Evolutionary conservation across 1,140 invertebrate species (phyloP), one percentile per base, ranked within the genome.

Genomic region (Drosophila littoralis): DNA sequence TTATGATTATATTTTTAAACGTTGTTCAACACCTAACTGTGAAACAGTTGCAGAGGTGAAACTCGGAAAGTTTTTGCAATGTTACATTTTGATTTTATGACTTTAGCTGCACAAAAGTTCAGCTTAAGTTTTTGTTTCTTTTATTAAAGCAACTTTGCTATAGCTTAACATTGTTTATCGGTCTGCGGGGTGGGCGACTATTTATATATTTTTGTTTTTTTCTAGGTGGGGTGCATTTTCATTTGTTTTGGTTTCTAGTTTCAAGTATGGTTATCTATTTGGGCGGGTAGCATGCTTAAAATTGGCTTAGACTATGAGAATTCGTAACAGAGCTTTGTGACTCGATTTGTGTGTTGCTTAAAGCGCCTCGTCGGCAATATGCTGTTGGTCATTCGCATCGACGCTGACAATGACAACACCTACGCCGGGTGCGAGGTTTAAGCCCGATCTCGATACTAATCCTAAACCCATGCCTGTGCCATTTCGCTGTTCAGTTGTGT

Each of bases 291-390:
- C 43, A 28, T 67, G 52, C 42, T 57, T 67, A 70, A 81, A 65
- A 60, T 82, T 64, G 65, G 76, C 81, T 86, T 86, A 86, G 50
- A 73, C 78, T 86, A 86, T 86, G 82, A 86, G 82, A 86, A 79
- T 80, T 78, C 43, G 35, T 72, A 65, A 42, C 57, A 59, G 45
- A 35, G 22, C 13, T 77, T 79, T 64, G 65, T 77, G 81, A 77
- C 77, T 80, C 45, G 13, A 8, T 59, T 32, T 22, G 22, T 28
- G 22, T 28, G 22, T 28, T 8, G n/a, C 48, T 88, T 91, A 91
- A 59, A 91, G 78, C 60, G 90, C 85, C 75, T 91, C 91, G 42
- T 92, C 91, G 52, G 91, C 84, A 45, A 91, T 79, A 38, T 79
- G 48, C 38, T 75, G 63, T 10, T 81, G 77, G 45, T 68, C 74